A percentile compares a stretch with the other conserved stretches of the same genome.
These are phyloP conservation scores for Dendroctonus ponderosae DNA, from an alignment of 1,140 invertebrate species.

Conservation along the genomic window DNA sequence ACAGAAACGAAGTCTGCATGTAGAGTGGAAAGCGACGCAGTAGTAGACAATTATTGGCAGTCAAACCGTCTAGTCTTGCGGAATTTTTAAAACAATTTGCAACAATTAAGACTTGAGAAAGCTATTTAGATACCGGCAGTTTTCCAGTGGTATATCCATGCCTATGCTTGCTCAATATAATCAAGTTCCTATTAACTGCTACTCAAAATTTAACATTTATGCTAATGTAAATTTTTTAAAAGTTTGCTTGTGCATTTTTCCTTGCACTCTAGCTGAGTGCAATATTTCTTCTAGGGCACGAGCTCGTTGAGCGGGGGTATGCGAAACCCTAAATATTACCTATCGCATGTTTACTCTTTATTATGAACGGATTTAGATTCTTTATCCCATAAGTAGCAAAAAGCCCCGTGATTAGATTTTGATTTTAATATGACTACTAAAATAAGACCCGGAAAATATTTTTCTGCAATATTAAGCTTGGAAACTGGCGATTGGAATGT, in stretches of 20 bases:
- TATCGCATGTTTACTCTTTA: constrained; percentile 33
- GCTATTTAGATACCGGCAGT: too few species aligned
- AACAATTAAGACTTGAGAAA: too few species aligned
- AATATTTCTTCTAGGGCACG: background rate
- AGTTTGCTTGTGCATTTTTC: too few species aligned
- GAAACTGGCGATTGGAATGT: too few species aligned
- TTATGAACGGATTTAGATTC: constrained; percentile 34
- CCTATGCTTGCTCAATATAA: too few species aligned
- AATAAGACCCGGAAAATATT: constrained; percentile 16
- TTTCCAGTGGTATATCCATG: too few species aligned
- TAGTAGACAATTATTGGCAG: background rate
- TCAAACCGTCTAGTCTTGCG: background rate
- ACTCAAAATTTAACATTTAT: too few species aligned
- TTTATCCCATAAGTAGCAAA: constrained; percentile 34
- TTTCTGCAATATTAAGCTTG: constrained; percentile 2
- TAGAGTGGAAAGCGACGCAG: background rate
- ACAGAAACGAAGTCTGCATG: background rate
- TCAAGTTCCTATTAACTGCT: too few species aligned
- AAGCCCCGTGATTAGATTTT: constrained; percentile 34
- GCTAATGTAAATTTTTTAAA: too few species aligned
- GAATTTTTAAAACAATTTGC: too few species aligned
- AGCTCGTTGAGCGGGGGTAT: constrained; percentile 12
- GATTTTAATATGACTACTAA: constrained; percentile 27
- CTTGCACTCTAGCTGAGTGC: background rate
- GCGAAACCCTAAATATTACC: constrained; percentile 34